A percentile compares a stretch with the other conserved stretches of the same genome.
Conservation (phyloP, 2,113 vertebrate species). For the Monarcha castaneiventris region DNA sequence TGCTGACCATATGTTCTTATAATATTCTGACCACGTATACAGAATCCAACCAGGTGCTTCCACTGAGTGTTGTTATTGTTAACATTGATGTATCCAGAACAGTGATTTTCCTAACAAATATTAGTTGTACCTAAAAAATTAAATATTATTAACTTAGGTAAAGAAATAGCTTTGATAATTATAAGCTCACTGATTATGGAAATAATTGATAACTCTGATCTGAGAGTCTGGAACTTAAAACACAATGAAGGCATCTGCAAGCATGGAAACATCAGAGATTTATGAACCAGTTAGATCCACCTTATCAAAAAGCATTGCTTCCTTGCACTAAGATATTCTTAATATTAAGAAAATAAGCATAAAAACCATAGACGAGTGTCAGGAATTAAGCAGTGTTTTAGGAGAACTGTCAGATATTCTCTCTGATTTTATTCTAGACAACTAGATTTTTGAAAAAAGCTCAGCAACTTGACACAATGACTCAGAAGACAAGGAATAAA, state of each 20-base stretch:
- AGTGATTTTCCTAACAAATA: neutral
- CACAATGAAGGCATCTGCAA: neutral
- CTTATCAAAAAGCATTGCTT: neutral
- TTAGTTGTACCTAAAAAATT: neutral
- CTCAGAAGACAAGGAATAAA: constrained; percentile 68
- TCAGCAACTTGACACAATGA: constrained; percentile 48
- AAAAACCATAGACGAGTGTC: neutral
- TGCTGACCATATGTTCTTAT: neutral
- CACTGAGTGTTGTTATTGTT: neutral
- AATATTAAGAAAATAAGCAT: neutral
- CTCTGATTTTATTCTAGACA: constrained; percentile 70
- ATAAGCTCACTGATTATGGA: neutral
- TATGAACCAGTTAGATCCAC: neutral
- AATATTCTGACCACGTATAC: neutral
- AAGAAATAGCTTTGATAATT: neutral
- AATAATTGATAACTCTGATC: neutral
- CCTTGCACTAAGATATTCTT: neutral
- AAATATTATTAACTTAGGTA: neutral
- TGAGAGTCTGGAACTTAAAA: neutral
- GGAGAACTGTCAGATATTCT: neutral
- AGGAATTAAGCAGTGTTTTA: neutral
- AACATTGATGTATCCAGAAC: neutral
- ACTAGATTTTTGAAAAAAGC: constrained; percentile 51
- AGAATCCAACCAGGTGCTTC: neutral
- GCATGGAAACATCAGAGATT: neutral